Evolutionary conservation across 2,113 vertebrate genomes (phyloP).

Genomic region (Ibidorhyncha struthersii): DNA sequence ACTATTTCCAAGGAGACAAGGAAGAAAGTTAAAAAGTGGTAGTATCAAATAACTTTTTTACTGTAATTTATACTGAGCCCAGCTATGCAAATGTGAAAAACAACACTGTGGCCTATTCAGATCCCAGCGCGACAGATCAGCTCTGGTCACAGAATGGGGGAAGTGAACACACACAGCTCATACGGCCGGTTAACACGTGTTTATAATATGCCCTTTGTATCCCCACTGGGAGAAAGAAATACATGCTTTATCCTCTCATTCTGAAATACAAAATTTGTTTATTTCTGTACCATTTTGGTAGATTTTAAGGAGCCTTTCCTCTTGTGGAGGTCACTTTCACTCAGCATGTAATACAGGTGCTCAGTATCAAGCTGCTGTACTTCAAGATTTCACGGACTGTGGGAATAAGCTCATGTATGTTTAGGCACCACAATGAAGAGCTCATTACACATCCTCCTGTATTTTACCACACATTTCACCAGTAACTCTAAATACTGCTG

Average conservation of each 20-base stretch:
- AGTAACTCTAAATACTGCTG: background rate
- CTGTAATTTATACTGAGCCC: background rate
- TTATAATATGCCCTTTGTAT: constrained; percentile 23
- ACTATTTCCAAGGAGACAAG: background rate
- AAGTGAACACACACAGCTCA: background rate
- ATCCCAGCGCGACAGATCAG: background rate
- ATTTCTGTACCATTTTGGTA: background rate
- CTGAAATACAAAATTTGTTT: background rate
- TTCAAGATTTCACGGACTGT: background rate
- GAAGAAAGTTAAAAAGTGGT: background rate
- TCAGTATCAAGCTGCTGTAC: background rate
- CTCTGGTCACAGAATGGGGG: background rate
- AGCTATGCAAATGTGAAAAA: background rate
- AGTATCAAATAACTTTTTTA: background rate
- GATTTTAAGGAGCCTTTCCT: background rate
- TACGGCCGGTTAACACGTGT: background rate
- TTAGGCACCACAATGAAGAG: background rate
- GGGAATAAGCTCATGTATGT: background rate
- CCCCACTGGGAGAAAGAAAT: background rate
- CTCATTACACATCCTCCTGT: background rate
- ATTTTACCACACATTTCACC: background rate
- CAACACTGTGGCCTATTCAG: background rate
- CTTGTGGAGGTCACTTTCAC: background rate
- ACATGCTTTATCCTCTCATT: background rate
- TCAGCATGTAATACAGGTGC: background rate